These are phyloP conservation scores for Rhabdophis nuchalis DNA, from an alignment of 2,797 vertebrate species.

Conservation along the genomic window DNA sequence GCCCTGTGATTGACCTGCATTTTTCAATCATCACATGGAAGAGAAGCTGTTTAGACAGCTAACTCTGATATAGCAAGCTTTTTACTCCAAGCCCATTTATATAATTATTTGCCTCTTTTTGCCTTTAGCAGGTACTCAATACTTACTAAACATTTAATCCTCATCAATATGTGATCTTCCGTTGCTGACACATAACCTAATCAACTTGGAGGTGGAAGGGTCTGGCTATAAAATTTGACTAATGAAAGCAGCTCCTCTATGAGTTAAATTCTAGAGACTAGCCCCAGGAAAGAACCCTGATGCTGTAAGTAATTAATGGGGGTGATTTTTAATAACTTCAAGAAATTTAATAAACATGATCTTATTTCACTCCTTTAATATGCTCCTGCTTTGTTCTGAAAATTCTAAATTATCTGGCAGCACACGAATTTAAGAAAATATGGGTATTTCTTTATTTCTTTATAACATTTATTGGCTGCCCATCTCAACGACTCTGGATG, in stretches of 20 bases:
- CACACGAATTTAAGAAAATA: not conserved
- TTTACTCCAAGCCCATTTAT: not conserved
- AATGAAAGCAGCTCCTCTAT: not conserved
- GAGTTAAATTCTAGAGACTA: not conserved
- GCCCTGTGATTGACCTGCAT: not conserved
- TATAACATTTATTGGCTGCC: not conserved
- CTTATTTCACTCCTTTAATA: not conserved
- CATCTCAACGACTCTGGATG: not conserved
- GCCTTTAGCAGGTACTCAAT: not conserved
- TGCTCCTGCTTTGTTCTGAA: not conserved
- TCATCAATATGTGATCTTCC: not conserved
- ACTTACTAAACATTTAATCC: not conserved
- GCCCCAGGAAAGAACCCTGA: not conserved
- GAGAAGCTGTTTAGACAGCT: not conserved
- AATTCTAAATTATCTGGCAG: not conserved
- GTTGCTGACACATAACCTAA: not conserved
- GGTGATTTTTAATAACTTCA: not conserved
- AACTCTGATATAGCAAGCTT: not conserved
- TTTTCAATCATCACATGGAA: not conserved
- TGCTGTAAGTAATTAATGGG: not conserved
- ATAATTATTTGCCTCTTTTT: not conserved
- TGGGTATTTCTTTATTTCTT: not conserved
- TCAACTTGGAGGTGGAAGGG: not conserved
- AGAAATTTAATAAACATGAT: not conserved
- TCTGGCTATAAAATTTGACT: not conserved